Evolutionary conservation across 2,797 vertebrate species (phyloP), one percentile per base, ranked within the genome.

Genomic region (Scyliorhinus canicula): DNA sequence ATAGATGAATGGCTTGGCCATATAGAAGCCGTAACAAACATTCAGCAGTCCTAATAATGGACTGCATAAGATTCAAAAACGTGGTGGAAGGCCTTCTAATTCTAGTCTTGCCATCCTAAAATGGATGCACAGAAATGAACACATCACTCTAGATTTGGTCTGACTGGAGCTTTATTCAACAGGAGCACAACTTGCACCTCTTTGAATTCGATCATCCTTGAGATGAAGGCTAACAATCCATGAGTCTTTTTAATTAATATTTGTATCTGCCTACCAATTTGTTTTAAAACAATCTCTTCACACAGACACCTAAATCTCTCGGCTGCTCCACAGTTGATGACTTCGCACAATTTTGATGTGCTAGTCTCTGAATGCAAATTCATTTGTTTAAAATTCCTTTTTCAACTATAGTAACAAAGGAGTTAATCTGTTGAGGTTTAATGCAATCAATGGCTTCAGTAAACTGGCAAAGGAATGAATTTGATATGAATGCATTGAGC

Each of bases 351-450:
- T 65, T 44, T 44, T 3, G 7, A 91, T 26, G 65, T 28, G 60
- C 44, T 44, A 44, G 44, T 63, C 57, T 40, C 3, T 40, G 11
- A 91, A 44, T 65, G 35, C 16, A 26, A 55, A 65, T 44, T 4
- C 0, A 9, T 65, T 91, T 91, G 57, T 24, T 44, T 65, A 65
- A 65, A 91, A 91, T 44, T 12, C 60, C 88, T 44, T 60, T 11
- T 35, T 60, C 31, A 16, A 9, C 57, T 65, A 44, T 63, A 44
- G n/a, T 44, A 91, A 44, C 9, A 63, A n/a, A 91, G 88, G 16
- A 65, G n/a, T 63, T 91, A 91, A 65, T 63, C 21, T 65, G 88
- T 65, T 91, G 40, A 91, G 35, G 40, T 91, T 65, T 63, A 91
- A 65, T 91, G 9, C 57, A 63, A 63, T 44, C 88, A 91, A 63